These are phyloP conservation scores for Aspidiotus rigidus DNA, from an alignment of 2,888 invertebrate genomes.

Conservation along the genomic window DNA sequence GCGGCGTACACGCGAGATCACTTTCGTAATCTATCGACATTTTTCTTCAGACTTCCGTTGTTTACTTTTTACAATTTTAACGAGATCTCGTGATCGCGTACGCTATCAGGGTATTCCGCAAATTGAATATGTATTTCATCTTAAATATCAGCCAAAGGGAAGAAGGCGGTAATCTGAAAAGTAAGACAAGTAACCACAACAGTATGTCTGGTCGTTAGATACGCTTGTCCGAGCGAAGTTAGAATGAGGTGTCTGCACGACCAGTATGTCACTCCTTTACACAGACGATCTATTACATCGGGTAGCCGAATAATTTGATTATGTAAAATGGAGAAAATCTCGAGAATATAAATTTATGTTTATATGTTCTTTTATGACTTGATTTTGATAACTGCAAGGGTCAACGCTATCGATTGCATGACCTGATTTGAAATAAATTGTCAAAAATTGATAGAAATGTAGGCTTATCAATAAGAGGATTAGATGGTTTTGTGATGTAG, in stretches of 20 bases:
- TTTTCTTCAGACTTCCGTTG: not conserved
- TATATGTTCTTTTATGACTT: no score
- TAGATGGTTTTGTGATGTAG: no score
- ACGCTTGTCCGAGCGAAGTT: slow-evolving; percentile 3
- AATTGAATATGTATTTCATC: no score
- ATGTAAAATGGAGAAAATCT: not conserved
- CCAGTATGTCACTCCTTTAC: not conserved
- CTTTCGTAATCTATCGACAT: slow-evolving; percentile 17
- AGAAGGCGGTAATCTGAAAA: not conserved
- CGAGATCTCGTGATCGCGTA: no score
- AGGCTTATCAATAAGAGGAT: no score
- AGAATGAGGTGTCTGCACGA: not conserved
- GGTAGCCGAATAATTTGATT: not conserved
- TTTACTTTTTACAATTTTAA: not conserved
- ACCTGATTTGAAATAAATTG: no score
- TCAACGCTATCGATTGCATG: no score
- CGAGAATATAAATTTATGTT: not conserved
- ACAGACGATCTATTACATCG: not conserved
- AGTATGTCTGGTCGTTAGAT: not conserved
- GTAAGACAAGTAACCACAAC: not conserved
- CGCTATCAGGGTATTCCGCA: no score
- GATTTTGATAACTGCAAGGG: no score
- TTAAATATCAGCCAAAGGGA: no score
- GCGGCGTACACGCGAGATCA: slow-evolving; percentile 9
- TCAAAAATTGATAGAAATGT: no score